Conservation (phyloP, 2,113 vertebrate genomes). For the Carettochelys insculpta region DNA sequence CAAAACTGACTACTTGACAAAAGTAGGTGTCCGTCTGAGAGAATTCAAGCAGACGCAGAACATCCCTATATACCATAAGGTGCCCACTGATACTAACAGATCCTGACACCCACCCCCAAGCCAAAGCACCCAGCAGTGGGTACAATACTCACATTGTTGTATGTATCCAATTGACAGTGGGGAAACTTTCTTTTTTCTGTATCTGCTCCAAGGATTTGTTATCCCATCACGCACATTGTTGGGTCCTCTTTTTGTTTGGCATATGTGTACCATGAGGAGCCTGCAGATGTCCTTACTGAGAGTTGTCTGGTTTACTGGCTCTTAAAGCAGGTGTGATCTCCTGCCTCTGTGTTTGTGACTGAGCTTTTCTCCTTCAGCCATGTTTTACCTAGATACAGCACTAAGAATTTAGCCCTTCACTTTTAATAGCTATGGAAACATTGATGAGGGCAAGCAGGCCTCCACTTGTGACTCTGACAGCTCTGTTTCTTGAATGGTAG, state of each 20-base stretch:
- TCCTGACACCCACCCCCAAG: neutral
- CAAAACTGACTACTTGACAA: neutral
- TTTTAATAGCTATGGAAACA: neutral
- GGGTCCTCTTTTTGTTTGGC: neutral
- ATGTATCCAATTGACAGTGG: too few species aligned
- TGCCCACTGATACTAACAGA: neutral
- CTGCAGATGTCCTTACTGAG: neutral
- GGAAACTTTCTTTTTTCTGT: neutral
- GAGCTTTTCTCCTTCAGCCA: neutral
- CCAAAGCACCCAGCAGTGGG: neutral
- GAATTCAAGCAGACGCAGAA: neutral
- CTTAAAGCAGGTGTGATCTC: fast-evolving
- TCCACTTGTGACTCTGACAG: neutral
- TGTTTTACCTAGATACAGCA: neutral
- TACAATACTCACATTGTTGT: neutral
- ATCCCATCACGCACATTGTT: fast-evolving
- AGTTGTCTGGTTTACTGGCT: neutral
- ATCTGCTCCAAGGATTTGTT: neutral
- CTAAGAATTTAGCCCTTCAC: neutral
- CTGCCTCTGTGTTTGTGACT: too few species aligned
- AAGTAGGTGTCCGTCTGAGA: neutral
- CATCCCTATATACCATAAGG: neutral
- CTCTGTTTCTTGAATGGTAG: neutral
- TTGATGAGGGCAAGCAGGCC: neutral
- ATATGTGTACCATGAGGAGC: neutral